phyloP scores from a whole-genome alignment of 1,140 invertebrate genomes.

The Drosophila parvula region DNA sequence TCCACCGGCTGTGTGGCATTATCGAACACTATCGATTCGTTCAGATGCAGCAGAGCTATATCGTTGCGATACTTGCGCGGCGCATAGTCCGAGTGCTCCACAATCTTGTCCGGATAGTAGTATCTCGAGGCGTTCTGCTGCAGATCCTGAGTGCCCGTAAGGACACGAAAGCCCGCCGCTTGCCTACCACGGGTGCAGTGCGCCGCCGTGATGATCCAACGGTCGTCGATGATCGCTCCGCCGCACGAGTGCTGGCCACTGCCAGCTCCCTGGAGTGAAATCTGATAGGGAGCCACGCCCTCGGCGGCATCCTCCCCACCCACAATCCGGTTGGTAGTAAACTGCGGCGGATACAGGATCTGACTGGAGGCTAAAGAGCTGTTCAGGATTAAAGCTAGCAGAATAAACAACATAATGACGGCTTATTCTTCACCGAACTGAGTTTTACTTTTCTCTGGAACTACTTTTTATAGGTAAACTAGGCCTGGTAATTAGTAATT shows the following conservation, averaged over 20 bases:
- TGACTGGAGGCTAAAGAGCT: conserved; percentile 13
- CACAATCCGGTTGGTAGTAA: conserved; percentile 78
- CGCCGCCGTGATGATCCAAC: conserved; percentile 84
- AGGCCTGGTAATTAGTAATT: conserved; percentile 3
- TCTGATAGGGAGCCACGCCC: conserved; percentile 84
- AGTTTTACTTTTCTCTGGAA: background rate
- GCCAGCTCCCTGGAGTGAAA: conserved; percentile 77
- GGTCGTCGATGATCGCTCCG: conserved; percentile 84
- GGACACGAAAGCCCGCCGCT: conserved; percentile 52
- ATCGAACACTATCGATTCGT: conserved; percentile 81
- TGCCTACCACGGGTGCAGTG: conserved; percentile 80
- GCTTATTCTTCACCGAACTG: background rate
- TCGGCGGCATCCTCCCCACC: conserved; percentile 84
- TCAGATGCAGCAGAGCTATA: conserved; percentile 85
- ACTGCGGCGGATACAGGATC: conserved; percentile 70
- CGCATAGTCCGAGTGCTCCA: conserved; percentile 78
- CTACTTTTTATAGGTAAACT: conserved; percentile 22
- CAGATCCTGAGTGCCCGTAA: conserved; percentile 74
- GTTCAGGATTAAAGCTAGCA: conserved; percentile 6
- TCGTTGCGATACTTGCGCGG: conserved; percentile 84
- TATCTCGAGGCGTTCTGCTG: conserved; percentile 63
- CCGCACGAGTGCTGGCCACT: conserved; percentile 84
- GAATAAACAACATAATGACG: conserved; percentile 26
- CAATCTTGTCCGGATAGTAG: conserved; percentile 72
- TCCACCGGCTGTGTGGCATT: conserved; percentile 85